Conservation (phyloP, 2,797 vertebrate species). For the Acanthurus leucopareius region DNA sequence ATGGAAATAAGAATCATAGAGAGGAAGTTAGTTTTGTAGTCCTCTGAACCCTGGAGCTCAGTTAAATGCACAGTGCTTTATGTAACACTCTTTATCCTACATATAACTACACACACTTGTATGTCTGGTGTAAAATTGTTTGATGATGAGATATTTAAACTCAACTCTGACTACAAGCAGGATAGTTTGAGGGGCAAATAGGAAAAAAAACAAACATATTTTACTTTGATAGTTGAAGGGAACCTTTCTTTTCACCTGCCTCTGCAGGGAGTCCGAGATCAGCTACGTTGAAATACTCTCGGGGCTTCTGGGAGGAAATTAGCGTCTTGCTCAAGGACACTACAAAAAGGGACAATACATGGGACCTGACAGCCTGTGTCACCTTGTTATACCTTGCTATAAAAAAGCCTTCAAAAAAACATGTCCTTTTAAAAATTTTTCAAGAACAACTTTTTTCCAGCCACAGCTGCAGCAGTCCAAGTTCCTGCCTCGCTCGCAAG, state of each 20-base stretch:
- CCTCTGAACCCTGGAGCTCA: not conserved
- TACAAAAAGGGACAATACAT: constrained; percentile 5
- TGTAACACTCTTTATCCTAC: not conserved
- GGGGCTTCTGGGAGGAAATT: not conserved
- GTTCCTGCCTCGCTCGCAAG: not conserved
- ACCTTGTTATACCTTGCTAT: not conserved
- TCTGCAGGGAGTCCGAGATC: constrained; percentile 7
- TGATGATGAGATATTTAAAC: not conserved
- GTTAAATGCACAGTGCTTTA: not conserved
- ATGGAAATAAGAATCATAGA: not conserved
- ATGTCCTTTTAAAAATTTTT: not conserved
- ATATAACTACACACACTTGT: not conserved
- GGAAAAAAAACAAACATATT: not conserved
- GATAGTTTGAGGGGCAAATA: not conserved
- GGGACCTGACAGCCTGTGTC: not conserved
- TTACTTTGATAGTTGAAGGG: constrained; percentile 18
- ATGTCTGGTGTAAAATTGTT: not conserved
- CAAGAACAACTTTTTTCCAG: not conserved
- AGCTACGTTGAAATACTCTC: not conserved
- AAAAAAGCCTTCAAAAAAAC: not conserved
- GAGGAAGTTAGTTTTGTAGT: not conserved
- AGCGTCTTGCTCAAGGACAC: constrained; percentile 32
- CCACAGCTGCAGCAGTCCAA: not conserved
- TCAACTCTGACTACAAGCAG: not conserved
- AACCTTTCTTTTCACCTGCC: not conserved